Conservation (phyloP, 2,797 vertebrate species). For the Scyliorhinus canicula region DNA sequence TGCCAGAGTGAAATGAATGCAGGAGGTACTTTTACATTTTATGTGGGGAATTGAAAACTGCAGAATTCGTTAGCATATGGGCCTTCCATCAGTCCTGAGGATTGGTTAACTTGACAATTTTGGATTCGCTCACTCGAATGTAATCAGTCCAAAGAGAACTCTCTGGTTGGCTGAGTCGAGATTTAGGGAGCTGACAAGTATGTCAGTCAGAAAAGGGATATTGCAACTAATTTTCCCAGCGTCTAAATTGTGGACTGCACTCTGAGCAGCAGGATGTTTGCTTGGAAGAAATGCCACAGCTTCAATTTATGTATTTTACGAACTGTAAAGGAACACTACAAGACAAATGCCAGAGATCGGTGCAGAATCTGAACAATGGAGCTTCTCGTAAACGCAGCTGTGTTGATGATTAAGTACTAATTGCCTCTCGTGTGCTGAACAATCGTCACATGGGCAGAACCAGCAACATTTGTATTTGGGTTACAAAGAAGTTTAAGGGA, state of each 20-base stretch:
- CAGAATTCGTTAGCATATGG: neutral
- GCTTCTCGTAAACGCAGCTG: neutral
- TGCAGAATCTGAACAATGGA: neutral
- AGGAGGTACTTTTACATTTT: neutral
- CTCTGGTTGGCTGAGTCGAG: neutral
- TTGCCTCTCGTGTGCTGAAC: neutral
- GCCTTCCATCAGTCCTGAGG: neutral
- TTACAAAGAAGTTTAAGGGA: too few species aligned
- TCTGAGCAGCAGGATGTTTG: neutral
- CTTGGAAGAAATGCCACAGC: neutral
- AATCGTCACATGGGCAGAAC: neutral
- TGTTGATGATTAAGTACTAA: neutral
- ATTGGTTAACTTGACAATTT: conserved; percentile 18
- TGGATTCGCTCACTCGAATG: neutral
- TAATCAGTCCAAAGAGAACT: conserved; percentile 13
- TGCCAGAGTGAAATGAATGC: neutral
- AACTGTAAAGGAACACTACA: neutral
- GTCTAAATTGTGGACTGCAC: neutral
- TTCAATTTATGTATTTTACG: neutral
- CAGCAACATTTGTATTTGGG: neutral
- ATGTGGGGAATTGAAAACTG: neutral
- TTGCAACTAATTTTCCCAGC: neutral
- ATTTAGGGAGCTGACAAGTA: conserved; percentile 4
- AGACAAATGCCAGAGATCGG: neutral
- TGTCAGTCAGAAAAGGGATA: conserved; percentile 11